Conservation (phyloP, 2,797 vertebrate genomes). For the Melanotaenia parkinsoni region DNA sequence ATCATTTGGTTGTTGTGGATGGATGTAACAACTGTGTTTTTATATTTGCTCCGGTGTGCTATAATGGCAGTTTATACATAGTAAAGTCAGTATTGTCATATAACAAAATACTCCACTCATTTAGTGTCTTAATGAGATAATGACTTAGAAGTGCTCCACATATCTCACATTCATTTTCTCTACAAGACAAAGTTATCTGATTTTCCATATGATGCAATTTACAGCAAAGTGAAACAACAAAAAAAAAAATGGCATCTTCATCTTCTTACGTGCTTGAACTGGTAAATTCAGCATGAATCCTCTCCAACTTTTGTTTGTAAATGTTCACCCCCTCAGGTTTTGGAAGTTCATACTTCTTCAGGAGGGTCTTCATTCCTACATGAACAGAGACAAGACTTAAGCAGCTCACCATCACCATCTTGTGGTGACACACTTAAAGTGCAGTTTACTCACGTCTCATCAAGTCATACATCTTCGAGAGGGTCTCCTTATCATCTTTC, state of each 20-base stretch:
- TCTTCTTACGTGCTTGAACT: constrained; percentile 85
- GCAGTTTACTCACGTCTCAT: constrained; percentile 91
- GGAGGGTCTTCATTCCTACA: constrained; percentile 89
- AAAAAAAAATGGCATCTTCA: neutral
- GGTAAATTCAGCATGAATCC: constrained; percentile 88
- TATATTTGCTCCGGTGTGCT: neutral
- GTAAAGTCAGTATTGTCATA: neutral
- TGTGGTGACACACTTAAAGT: constrained; percentile 51
- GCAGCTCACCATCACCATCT: constrained; percentile 47
- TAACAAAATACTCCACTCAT: neutral
- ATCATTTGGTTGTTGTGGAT: constrained; percentile 25
- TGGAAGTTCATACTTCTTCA: constrained; percentile 91
- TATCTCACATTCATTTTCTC: neutral
- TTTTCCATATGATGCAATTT: no score
- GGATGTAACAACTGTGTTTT: neutral
- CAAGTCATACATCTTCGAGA: constrained; percentile 88
- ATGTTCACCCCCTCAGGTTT: constrained; percentile 86
- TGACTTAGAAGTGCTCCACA: neutral
- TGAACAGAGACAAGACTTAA: neutral
- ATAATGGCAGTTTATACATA: neutral
- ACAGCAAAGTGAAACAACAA: neutral
- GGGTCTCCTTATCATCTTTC: constrained; percentile 85
- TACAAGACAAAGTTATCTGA: neutral
- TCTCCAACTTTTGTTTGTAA: constrained; percentile 92
- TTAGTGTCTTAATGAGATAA: neutral